Evolutionary conservation across 1,140 invertebrate species (phyloP).

Genomic region (Halesus radiatus): DNA sequence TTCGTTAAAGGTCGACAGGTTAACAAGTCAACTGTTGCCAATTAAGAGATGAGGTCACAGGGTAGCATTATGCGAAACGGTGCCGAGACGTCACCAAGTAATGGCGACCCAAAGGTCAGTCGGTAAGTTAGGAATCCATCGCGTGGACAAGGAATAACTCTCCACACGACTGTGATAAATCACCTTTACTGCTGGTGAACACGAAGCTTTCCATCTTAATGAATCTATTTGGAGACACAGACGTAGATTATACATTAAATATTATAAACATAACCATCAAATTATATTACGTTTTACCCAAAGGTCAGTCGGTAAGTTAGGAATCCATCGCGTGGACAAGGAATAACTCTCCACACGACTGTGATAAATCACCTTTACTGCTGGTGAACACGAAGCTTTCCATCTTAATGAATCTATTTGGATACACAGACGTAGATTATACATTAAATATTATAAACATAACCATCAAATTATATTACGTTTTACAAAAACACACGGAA

Average conservation of each 20-base stretch:
- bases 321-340: neutral
- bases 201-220: neutral
- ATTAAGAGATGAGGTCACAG: conserved; percentile 16
- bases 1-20: neutral
- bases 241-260: no score
- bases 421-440: no score
- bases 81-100: neutral
- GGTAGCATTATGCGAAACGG: neutral
- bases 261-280: no score
- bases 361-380: conserved; percentile 7
- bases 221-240: no score
- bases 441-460: no score
- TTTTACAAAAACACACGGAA: no score
- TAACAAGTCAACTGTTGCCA: conserved; percentile 3
- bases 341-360: neutral
- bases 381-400: neutral
- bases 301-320: conserved; percentile 10
- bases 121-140: neutral
- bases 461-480: no score
- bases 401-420: neutral
- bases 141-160: neutral
- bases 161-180: neutral
- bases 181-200: neutral
- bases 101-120: neutral
- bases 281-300: no score